Base-by-base conservation (phyloP, 2,888 invertebrate genomes). In the Diplolepis rosae region DNA sequence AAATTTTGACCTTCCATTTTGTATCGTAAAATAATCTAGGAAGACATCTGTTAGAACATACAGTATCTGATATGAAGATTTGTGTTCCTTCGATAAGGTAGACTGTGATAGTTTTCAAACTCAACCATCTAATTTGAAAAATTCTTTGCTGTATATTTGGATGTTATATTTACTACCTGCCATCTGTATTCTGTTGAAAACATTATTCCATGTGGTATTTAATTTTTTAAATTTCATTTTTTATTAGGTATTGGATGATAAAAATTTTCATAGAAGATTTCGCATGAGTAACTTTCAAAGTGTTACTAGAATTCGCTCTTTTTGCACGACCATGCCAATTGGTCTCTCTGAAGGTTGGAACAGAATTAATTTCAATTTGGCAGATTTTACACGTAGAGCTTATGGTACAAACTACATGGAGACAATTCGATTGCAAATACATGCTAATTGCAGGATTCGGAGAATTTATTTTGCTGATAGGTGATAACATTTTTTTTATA, bases 241-340 rank as follows among this genome's bases (percentile, higher is more conserved):
- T 70, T 78, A 85, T 82, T 85, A 98, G 97, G 95, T 98, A 70
- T 90, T 98, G 81, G 98, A 98, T 89, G 98, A 98, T 89, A 97
- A 97, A 89, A 96, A 97, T 90, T 95, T 98, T 45, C 91, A 96
- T 74, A 90, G 98, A 84, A 89, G 94, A 79, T 89, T 98, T 89
- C 91, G 97, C 80, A 96, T 98, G 70, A 97, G 97, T 85, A 98
- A 98, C 90, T 98, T 97, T 89, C 97, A 98, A 87, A 97, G 96
- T 48, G 96, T 96, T 13, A 98, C 98, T 0, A 90, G 97, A 83
- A 96, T 98, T 9, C 96, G 97, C 88, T 97, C 98, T 13, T 98
- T 98, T 87, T 98, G 98, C 83, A 98, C 98, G 85, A 97, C 97
- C 6, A 98, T 98, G 97, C 98, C 98, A 0, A 95, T 98, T 94